Conservation (phyloP, 2,888 invertebrate species). For the Sphaeridia pumilis region DNA sequence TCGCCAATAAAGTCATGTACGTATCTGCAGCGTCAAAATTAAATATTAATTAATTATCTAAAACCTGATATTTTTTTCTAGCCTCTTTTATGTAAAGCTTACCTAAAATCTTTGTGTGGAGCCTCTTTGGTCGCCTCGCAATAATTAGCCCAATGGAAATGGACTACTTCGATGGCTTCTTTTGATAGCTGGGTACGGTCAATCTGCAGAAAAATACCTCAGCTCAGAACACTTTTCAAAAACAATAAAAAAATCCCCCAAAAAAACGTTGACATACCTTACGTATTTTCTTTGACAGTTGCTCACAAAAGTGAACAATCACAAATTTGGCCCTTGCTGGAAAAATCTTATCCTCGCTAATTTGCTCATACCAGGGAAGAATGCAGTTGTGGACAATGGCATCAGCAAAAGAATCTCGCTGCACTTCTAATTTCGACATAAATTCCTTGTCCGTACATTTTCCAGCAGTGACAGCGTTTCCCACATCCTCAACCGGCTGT, state of each 20-base stretch:
- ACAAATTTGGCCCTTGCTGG: slow-evolving; percentile 41
- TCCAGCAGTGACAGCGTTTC: slow-evolving; percentile 6
- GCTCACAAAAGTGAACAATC: slow-evolving; percentile 41
- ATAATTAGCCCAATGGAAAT: slow-evolving; percentile 35
- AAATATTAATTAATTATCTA: not conserved
- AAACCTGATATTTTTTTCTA: slow-evolving; percentile 1
- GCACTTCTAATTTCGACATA: slow-evolving; percentile 24
- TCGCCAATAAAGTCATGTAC: slow-evolving; percentile 27
- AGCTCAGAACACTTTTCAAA: not conserved
- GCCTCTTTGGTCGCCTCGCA: slow-evolving; percentile 21
- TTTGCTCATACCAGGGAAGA: slow-evolving; percentile 44
- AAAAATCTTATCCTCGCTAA: slow-evolving; percentile 44
- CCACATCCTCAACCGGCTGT: slow-evolving; percentile 1
- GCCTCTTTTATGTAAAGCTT: slow-evolving; percentile 1
- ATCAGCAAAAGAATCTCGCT: slow-evolving; percentile 38
- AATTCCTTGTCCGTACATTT: slow-evolving; percentile 17
- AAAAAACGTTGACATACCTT: slow-evolving; percentile 17
- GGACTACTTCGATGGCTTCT: slow-evolving; percentile 33
- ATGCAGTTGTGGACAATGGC: slow-evolving; percentile 45
- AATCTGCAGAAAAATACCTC: slow-evolving; percentile 18
- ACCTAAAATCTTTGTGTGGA: slow-evolving; percentile 25
- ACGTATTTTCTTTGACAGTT: slow-evolving; percentile 38
- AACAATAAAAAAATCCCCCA: not conserved
- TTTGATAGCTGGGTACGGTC: slow-evolving; percentile 30
- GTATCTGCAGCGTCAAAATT: slow-evolving; percentile 17